These are phyloP conservation scores for Simalia tracyae DNA, from an alignment of 2,797 vertebrate species.

Conservation along the genomic window DNA sequence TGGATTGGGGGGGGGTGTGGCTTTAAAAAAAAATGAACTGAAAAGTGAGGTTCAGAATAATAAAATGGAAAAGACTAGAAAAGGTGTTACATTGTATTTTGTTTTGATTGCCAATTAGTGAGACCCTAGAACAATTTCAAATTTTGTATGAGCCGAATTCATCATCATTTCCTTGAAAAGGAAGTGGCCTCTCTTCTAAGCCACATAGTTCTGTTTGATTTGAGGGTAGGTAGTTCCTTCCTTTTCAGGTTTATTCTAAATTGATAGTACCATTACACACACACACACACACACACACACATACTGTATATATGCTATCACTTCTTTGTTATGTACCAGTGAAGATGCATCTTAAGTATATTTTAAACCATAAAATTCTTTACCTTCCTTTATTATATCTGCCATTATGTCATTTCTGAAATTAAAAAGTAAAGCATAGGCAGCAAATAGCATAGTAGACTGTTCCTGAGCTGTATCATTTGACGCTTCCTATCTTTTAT, in stretches of 20 bases:
- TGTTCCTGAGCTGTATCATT: not conserved
- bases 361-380: not conserved
- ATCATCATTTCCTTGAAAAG: not conserved
- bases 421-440: not conserved
- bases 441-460: not conserved
- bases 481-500: not conserved
- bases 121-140: not conserved
- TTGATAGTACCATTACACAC: not conserved
- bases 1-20: not conserved
- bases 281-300: no score
- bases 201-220: not conserved
- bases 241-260: not conserved
- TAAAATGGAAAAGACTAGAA: not conserved
- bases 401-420: not conserved
- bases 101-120: constrained; percentile 9
- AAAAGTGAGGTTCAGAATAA: not conserved
- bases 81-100: not conserved
- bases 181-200: not conserved
- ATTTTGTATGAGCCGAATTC: not conserved
- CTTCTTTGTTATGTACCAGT: not conserved
- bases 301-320: not conserved
- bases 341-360: not conserved
- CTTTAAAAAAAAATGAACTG: not conserved
- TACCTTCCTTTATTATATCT: not conserved
- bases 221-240: not conserved